Evolutionary conservation across 1,140 invertebrate species (phyloP).

Genomic region (Babylonia areolata): DNA sequence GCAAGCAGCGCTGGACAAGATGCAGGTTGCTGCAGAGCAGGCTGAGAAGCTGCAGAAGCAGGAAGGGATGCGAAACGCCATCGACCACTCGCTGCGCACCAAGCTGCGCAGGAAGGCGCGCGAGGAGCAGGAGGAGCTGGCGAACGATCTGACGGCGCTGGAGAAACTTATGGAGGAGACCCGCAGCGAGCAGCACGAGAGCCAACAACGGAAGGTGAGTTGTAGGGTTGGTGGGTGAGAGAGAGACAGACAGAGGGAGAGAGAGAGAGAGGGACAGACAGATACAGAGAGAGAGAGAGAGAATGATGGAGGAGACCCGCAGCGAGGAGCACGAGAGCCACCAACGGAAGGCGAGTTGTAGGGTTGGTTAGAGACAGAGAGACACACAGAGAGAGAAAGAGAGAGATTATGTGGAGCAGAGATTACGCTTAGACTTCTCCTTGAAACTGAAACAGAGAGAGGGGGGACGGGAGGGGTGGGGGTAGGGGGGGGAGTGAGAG

Average conservation of each 20-base stretch:
- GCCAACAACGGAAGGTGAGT: conserved; percentile 70
- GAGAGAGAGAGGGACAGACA: no score
- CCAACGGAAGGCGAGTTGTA: no score
- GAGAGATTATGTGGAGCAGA: no score
- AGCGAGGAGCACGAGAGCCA: no score
- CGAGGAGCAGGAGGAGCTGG: conserved; percentile 72
- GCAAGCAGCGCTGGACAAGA: conserved; percentile 65
- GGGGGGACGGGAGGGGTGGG: no score
- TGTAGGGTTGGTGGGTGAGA: not conserved
- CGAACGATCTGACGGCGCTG: conserved; percentile 73
- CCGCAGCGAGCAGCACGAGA: conserved; percentile 68
- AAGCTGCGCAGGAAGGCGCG: conserved; percentile 72
- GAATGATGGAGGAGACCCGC: no score
- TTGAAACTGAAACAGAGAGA: no score
- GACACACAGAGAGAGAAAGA: no score
- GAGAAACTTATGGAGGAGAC: conserved; percentile 73
- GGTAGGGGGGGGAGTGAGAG: no score
- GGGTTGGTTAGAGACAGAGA: no score
- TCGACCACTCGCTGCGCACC: conserved; percentile 63
- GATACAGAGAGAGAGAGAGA: no score
- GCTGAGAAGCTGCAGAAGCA: conserved; percentile 69
- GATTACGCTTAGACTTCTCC: no score
- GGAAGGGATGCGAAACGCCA: conserved; percentile 63
- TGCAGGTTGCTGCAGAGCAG: conserved; percentile 65
- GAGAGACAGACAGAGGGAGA: not conserved